phyloP scores from a whole-genome alignment of 2,888 invertebrate genomes.

The Creontiades dilutus region DNA sequence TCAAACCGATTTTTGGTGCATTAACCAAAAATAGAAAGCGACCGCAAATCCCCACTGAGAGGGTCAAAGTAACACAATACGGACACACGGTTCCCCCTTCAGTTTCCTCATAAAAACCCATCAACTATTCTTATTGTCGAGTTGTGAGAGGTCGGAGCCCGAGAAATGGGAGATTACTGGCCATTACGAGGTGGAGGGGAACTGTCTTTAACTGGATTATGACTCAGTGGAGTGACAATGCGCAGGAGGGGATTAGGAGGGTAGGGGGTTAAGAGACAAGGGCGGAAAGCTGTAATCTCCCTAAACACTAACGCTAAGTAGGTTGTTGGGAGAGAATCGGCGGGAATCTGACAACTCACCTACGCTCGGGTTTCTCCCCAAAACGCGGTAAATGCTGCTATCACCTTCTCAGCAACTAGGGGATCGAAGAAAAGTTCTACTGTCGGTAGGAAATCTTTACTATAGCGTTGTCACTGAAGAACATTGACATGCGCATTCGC shows the following conservation, averaged over 20 bases:
- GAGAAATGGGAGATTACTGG: slow-evolving; percentile 51
- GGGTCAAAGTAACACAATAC: background rate
- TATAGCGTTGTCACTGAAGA: no score
- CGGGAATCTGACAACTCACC: background rate
- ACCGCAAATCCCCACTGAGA: background rate
- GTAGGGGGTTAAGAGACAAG: background rate
- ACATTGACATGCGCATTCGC: no score
- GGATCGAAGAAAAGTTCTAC: no score
- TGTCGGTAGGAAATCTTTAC: no score
- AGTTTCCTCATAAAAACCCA: slow-evolving; percentile 61
- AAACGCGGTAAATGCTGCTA: no score
- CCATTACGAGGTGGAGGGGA: slow-evolving; percentile 37
- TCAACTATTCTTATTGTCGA: slow-evolving; percentile 60
- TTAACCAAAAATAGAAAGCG: slow-evolving; percentile 30
- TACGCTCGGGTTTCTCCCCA: no score
- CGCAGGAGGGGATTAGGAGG: background rate
- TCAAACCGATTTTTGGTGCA: slow-evolving; percentile 40
- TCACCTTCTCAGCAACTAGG: no score
- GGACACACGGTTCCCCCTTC: background rate
- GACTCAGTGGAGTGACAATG: slow-evolving; percentile 54
- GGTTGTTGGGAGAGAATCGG: background rate
- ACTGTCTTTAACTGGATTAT: slow-evolving; percentile 64
- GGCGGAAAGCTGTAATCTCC: slow-evolving; percentile 11
- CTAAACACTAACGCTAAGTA: slow-evolving; percentile 22
- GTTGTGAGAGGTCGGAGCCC: background rate